These are phyloP conservation scores for Chrosomus eos DNA, from an alignment of 2,797 vertebrate genomes.

Conservation along the genomic window DNA sequence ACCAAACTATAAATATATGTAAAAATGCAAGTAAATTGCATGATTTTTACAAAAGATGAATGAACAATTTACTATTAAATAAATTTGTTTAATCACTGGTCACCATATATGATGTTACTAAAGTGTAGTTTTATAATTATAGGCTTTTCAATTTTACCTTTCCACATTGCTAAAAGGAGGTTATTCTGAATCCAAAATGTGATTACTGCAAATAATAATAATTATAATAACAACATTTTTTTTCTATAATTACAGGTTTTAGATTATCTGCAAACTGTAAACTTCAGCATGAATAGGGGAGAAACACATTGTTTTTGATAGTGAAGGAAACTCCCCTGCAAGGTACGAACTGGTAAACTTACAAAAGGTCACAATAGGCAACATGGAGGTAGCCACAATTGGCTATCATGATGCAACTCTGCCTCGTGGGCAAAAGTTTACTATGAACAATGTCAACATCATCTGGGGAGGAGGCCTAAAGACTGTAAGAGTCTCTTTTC, in stretches of 20 bases:
- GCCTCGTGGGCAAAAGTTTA: slow-evolving; percentile 51
- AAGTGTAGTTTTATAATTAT: background rate
- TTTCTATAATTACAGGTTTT: slow-evolving; percentile 59
- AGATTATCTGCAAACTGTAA: slow-evolving; percentile 61
- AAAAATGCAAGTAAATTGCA: background rate
- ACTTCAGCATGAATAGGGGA: too few species aligned
- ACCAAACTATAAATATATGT: too few species aligned
- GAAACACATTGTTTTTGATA: slow-evolving; percentile 61
- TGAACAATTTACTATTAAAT: too few species aligned
- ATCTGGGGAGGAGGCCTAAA: slow-evolving; percentile 60
- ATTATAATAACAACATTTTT: too few species aligned
- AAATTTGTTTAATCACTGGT: too few species aligned
- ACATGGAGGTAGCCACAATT: slow-evolving; percentile 53
- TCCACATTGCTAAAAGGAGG: background rate
- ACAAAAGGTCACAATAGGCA: slow-evolving; percentile 53
- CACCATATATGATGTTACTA: background rate
- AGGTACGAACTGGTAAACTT: slow-evolving; percentile 61
- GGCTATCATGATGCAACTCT: slow-evolving; percentile 65
- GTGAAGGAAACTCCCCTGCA: slow-evolving; percentile 58
- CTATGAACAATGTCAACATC: slow-evolving; percentile 53
- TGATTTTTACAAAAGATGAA: too few species aligned
- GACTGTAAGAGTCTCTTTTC: slow-evolving; percentile 46
- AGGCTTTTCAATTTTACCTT: background rate
- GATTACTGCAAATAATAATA: background rate
- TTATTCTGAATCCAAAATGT: background rate